Percentiles rank a stretch among this genome's conserved stretches.
Conservation (phyloP, 2,113 vertebrate species). For the Gavialis gangeticus region DNA sequence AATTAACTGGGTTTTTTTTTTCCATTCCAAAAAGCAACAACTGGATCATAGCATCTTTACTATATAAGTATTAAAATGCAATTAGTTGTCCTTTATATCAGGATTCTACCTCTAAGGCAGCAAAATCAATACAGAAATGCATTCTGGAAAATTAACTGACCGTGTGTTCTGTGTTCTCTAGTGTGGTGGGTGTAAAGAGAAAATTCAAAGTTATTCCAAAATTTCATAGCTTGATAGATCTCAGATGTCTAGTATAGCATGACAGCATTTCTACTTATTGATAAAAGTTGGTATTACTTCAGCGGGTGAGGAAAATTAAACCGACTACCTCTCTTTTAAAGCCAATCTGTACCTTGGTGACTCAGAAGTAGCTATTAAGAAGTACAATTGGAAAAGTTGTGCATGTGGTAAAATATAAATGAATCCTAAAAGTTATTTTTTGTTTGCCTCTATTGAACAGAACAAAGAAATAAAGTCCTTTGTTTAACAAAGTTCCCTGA, state of each 20-base stretch:
- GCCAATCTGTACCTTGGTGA: background rate
- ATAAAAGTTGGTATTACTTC: background rate
- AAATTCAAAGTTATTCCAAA: background rate
- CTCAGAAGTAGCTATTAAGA: background rate
- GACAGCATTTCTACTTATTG: background rate
- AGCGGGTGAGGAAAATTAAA: background rate
- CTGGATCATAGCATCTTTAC: background rate
- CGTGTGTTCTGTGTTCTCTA: background rate
- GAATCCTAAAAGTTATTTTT: background rate
- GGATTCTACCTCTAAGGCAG: background rate
- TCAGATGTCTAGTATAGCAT: background rate
- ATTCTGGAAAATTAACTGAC: background rate
- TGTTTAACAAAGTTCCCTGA: background rate
- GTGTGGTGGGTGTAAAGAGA: background rate
- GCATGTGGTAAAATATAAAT: background rate
- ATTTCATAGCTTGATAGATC: fast-evolving
- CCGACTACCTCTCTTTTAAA: background rate
- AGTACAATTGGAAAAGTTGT: background rate
- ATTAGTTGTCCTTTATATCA: background rate
- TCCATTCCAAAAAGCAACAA: background rate
- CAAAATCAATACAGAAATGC: background rate
- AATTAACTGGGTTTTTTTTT: background rate
- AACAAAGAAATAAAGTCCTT: background rate
- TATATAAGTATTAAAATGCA: background rate
- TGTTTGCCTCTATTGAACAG: background rate